Conservation (phyloP, 53 echinoderm and acorn worm species). For the Patiria pectinifera region DNA sequence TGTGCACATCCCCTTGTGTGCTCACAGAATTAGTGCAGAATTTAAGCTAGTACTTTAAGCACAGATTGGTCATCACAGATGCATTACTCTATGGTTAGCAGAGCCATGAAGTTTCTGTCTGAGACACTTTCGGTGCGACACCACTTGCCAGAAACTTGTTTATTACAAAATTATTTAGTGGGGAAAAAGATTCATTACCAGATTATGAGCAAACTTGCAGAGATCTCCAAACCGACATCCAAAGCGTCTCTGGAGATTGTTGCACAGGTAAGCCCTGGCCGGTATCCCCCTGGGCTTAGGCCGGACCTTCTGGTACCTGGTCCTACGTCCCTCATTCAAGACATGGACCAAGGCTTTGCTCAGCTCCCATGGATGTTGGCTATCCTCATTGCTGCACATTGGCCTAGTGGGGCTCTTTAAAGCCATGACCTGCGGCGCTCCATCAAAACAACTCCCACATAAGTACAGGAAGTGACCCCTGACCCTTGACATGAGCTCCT, state of each 20-base stretch:
- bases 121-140: too few relatives aligned
- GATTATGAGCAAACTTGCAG: conserved; percentile 87
- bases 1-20: too few relatives aligned
- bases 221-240: conserved; percentile 73
- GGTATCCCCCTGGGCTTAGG: conserved; percentile 82
- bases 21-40: too few relatives aligned
- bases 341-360: conserved; percentile 73
- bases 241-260: conserved; percentile 71
- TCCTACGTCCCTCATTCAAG: conserved; percentile 56
- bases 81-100: too few relatives aligned
- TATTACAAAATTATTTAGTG: too few relatives aligned
- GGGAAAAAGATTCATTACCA: conserved; percentile 2
- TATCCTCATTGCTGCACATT: conserved; percentile 67
- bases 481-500: conserved; percentile 50
- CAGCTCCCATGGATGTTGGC: conserved; percentile 74
- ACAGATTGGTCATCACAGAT: too few relatives aligned
- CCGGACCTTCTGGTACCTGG: conserved; percentile 75
- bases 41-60: too few relatives aligned
- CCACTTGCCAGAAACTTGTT: too few relatives aligned
- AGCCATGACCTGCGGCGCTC: conserved; percentile 67
- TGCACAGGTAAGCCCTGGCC: conserved; percentile 74
- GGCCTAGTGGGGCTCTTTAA: conserved; percentile 41
- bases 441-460: conserved; percentile 76
- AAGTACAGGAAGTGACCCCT: conserved; percentile 75
- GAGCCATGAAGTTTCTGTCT: too few relatives aligned